Conservation (phyloP, 2,888 invertebrate genomes). For the Neoascia interrupta region DNA sequence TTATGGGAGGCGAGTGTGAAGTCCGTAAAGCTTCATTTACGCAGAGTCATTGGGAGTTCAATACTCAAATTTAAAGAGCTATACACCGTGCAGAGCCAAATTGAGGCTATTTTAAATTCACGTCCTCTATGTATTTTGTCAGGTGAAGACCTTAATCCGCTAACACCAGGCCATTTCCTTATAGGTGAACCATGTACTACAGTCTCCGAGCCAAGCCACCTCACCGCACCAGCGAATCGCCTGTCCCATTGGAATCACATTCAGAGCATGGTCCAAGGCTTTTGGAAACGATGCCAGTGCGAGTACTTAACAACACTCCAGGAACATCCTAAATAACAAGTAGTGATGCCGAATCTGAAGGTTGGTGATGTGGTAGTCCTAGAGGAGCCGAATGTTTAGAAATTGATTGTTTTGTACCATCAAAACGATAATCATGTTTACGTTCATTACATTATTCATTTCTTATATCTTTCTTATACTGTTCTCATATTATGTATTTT, state of each 20-base stretch:
- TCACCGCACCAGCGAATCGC: background rate
- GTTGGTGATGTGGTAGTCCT: background rate
- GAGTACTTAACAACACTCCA: too few species aligned
- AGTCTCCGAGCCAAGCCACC: background rate
- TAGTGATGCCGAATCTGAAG: too few species aligned
- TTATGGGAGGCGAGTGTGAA: background rate
- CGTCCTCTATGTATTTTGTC: background rate
- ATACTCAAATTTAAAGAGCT: background rate
- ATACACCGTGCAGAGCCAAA: background rate
- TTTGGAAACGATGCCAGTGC: too few species aligned
- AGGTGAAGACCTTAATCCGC: background rate
- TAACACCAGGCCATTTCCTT: background rate
- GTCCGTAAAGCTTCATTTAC: background rate
- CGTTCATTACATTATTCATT: too few species aligned
- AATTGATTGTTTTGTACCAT: too few species aligned
- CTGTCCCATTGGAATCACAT: too few species aligned
- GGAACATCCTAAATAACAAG: too few species aligned
- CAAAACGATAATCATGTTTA: too few species aligned
- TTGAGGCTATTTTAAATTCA: constrained; percentile 3
- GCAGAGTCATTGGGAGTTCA: too few species aligned
- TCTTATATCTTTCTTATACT: too few species aligned
- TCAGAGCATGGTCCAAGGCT: too few species aligned
- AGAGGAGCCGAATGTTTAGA: background rate
- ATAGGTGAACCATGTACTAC: background rate
- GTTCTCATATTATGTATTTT: too few species aligned